These are phyloP conservation scores for Galbula dea DNA, from an alignment of 2,113 vertebrate genomes.

Conservation along the genomic window DNA sequence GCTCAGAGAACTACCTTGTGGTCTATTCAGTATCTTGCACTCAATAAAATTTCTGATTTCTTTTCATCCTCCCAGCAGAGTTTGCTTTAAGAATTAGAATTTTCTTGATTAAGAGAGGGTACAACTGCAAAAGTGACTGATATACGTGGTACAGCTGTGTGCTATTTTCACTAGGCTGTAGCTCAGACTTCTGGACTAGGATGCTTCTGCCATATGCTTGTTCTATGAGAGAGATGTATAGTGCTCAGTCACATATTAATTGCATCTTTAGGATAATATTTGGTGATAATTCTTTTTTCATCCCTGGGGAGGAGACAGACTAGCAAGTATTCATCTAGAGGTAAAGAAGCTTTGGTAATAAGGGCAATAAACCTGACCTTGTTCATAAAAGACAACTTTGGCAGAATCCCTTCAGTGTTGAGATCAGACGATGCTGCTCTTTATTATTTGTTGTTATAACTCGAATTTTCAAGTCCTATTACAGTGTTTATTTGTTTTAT, in stretches of 20 bases:
- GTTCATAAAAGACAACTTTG: not conserved
- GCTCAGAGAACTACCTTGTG: too few species aligned
- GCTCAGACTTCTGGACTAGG: not conserved
- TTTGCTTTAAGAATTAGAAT: too few species aligned
- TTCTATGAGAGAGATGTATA: not conserved
- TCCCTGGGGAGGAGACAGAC: not conserved
- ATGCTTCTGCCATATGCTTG: not conserved
- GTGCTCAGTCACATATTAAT: not conserved
- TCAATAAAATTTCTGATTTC: too few species aligned
- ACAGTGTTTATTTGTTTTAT: not conserved
- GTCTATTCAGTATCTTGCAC: too few species aligned
- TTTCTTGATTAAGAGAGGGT: too few species aligned
- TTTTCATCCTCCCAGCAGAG: too few species aligned
- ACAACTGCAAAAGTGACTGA: too few species aligned
- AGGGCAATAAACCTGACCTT: not conserved
- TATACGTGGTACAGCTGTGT: too few species aligned
- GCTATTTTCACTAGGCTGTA: not conserved
- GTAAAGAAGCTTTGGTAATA: not conserved
- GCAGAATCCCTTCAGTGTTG: not conserved
- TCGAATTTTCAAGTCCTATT: not conserved
- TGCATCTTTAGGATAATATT: not conserved
- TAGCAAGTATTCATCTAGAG: not conserved
- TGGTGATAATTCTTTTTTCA: not conserved
- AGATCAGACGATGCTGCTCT: not conserved
- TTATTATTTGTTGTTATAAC: not conserved